Evolutionary conservation across 2,797 vertebrate genomes (phyloP).

Genomic region (Synanceia verrucosa): DNA sequence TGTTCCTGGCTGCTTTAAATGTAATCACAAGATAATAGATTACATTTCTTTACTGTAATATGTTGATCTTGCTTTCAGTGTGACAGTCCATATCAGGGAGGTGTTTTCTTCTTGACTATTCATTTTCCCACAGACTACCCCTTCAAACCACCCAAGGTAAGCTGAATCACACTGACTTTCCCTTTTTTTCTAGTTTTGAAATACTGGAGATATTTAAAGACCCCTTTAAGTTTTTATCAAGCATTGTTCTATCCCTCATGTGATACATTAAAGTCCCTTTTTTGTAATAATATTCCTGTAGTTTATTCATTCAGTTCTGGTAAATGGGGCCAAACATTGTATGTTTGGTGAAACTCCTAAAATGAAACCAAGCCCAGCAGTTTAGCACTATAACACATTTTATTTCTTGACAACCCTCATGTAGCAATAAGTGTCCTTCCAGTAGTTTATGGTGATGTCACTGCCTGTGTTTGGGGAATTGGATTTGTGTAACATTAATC

Average conservation of each 20-base stretch:
- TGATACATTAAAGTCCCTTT: neutral
- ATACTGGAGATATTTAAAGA: neutral
- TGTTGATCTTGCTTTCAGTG: slow-evolving; percentile 64
- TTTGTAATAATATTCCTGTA: neutral
- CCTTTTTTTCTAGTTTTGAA: neutral
- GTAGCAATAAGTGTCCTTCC: slow-evolving; percentile 36
- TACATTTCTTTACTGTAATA: slow-evolving; percentile 11
- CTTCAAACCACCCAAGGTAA: slow-evolving; percentile 89
- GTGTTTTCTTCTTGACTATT: slow-evolving; percentile 89
- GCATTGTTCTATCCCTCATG: neutral
- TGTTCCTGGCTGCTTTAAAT: slow-evolving; percentile 4
- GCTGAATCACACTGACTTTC: neutral
- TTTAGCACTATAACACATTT: neutral
- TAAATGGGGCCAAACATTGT: neutral
- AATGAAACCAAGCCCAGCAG: neutral
- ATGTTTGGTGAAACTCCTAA: neutral
- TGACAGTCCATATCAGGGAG: slow-evolving; percentile 88
- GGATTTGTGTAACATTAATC: neutral
- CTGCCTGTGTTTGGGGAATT: neutral
- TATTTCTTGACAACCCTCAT: neutral
- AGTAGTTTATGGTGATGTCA: neutral
- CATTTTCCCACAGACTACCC: slow-evolving; percentile 90
- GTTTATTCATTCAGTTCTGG: neutral
- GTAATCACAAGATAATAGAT: slow-evolving; percentile 2
- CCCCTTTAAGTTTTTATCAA: neutral